Evolutionary conservation across 2,797 vertebrate species (phyloP).

Genomic region (Brachyrhaphis roseni): DNA sequence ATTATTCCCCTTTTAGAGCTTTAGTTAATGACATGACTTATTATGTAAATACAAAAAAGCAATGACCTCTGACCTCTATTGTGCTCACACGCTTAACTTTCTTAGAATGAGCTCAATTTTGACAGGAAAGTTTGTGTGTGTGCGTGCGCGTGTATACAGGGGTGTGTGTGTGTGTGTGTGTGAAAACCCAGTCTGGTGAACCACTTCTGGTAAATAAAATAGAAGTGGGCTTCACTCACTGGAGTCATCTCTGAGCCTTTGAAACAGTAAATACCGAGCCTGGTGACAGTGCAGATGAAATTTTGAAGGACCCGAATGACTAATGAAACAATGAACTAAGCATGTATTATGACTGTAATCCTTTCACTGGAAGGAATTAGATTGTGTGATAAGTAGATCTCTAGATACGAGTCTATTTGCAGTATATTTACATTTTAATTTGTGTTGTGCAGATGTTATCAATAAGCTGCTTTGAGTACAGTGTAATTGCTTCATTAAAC

Average conservation of each 20-base stretch:
- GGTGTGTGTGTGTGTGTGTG: conserved; percentile 23
- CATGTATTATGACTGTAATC: conserved; percentile 41
- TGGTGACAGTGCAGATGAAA: conserved; percentile 33
- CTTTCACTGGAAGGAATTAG: conserved; percentile 26
- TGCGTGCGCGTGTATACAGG: neutral
- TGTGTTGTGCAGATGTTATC: neutral
- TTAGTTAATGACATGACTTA: neutral
- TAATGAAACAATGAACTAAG: conserved; percentile 37
- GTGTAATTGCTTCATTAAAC: conserved; percentile 19
- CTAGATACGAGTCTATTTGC: neutral
- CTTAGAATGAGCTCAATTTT: conserved; percentile 47
- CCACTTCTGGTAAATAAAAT: conserved; percentile 75
- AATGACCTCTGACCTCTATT: conserved; percentile 31
- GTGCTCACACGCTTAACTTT: conserved; percentile 32
- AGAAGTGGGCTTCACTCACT: conserved; percentile 47
- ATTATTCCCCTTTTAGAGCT: neutral
- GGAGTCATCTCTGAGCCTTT: conserved; percentile 29
- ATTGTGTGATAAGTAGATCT: conserved; percentile 24
- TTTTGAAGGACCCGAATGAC: conserved; percentile 44
- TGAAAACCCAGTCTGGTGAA: conserved; percentile 59
- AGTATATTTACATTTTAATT: neutral
- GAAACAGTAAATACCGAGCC: conserved; percentile 40
- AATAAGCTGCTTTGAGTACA: neutral
- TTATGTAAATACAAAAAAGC: conserved; percentile 20
- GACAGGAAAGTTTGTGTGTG: conserved; percentile 55